Evolutionary conservation across 2,888 invertebrate species (phyloP), one percentile per base, ranked within the genome.

Genomic region (Cheilosia vernalis): DNA sequence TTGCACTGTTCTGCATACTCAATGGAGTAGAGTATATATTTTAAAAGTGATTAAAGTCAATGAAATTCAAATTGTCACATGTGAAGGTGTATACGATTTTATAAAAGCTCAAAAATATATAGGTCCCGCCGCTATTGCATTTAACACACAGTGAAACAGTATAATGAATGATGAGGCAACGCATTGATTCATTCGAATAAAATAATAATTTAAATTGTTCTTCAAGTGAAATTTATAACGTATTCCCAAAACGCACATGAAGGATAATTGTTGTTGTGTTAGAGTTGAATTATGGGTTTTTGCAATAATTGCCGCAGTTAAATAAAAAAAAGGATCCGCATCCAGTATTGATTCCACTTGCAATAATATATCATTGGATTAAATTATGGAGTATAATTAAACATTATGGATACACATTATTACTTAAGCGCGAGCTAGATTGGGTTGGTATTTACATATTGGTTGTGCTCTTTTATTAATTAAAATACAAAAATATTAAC

Each of bases 281-380:
- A 27, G 30, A 61, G 2, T 27, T 69, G 30, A 60, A 53, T 30
- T 37, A 66, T 69, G 55, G 13, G n/a, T 30, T 63, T 67, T 51
- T 44, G 15, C 51, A 37, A 44, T 17, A 42, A 51, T 51, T 77
- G 67, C 27, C 51, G 24, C 49, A 76, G 40, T 30, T 60, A 33
- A 51, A 49, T 53, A n/a, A 55, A 63, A 21, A 44, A 37, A 51
- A 63, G 4, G 21, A 2, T 19, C 19, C 3, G 27, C 9, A 27
- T 47, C 10, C 10, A 33, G 27, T 58, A 53, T 42, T 33, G 53
- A 61, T 61, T 30, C 27, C 19, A 44, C 33, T 63, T 78, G 21
- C 76, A 69, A 66, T 66, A 69, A 66, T 66, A 61, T 66, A 72
- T 82, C 82, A 55, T 49, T 60, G 85, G 81, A 81, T 85, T 76